Evolutionary conservation across 1,140 invertebrate genomes (phyloP).

Genomic region (Artemia franciscana): DNA sequence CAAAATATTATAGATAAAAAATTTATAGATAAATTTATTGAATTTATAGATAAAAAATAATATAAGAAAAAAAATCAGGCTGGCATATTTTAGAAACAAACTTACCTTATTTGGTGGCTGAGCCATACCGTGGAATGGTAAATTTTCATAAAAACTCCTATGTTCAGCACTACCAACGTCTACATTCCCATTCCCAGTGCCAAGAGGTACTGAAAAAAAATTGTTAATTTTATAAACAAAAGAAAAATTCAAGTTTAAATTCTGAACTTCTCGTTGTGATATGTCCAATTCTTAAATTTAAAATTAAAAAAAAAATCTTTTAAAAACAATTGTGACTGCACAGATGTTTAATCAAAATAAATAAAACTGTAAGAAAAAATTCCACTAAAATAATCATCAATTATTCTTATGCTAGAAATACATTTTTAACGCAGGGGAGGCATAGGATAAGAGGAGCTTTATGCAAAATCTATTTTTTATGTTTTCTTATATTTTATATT

Average conservation of each 20-base stretch:
- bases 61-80: not conserved
- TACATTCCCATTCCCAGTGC: constrained; percentile 11
- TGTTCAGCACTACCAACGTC: constrained; percentile 16
- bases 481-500: too few species aligned
- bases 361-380: not conserved
- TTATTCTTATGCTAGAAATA: not conserved
- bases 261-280: too few species aligned
- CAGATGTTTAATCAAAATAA: not conserved
- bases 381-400: not conserved
- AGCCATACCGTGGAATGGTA: constrained; percentile 75
- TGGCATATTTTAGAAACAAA: too few species aligned
- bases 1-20: not conserved
- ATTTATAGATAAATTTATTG: not conserved
- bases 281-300: too few species aligned
- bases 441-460: too few species aligned
- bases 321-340: not conserved
- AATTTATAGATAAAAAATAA: not conserved
- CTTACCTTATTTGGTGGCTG: constrained; percentile 69
- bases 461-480: too few species aligned
- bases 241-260: too few species aligned
- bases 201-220: constrained; percentile 14
- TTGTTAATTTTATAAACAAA: too few species aligned
- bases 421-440: too few species aligned
- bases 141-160: constrained; percentile 68
- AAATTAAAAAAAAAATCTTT: constrained; percentile 4